These are phyloP conservation scores for Amblyopsis rosae DNA, from an alignment of 2,113 vertebrate species.

Conservation along the genomic window DNA sequence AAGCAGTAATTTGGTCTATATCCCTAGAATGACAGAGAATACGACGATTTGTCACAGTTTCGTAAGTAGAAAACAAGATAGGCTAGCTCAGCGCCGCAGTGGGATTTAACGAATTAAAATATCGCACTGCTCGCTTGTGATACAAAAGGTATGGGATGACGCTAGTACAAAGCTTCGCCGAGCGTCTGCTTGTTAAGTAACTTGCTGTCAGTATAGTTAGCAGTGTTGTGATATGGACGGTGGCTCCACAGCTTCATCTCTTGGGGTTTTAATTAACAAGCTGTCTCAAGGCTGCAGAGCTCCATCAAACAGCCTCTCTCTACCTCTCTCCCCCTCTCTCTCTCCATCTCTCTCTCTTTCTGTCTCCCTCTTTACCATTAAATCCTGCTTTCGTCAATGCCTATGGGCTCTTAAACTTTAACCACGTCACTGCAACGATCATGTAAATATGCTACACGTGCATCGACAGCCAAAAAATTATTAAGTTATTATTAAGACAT, in stretches of 20 bases:
- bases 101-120: constrained; percentile 76
- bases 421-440: constrained; percentile 47
- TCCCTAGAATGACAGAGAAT: constrained; percentile 62
- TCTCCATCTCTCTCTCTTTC: constrained; percentile 18
- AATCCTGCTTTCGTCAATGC: constrained; percentile 56
- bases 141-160: constrained; percentile 64
- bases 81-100: constrained; percentile 55
- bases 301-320: constrained; percentile 71
- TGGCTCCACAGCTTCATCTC: constrained; percentile 78
- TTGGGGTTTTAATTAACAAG: constrained; percentile 81
- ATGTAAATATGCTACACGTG: background rate
- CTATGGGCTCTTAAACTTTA: constrained; percentile 66
- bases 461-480: too few relatives aligned
- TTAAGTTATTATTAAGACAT: too few relatives aligned
- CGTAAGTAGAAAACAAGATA: constrained; percentile 74
- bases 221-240: constrained; percentile 79
- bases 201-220: constrained; percentile 82
- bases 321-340: constrained; percentile 13
- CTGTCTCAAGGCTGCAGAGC: constrained; percentile 78
- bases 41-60: constrained; percentile 67
- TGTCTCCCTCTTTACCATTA: constrained; percentile 50
- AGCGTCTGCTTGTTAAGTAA: constrained; percentile 72
- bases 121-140: constrained; percentile 68
- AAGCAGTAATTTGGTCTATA: constrained; percentile 65
- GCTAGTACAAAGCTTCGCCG: constrained; percentile 28